Percentiles rank a stretch among this genome's conserved stretches.
Conservation (phyloP, 2,888 invertebrate species). For the Ephialtes manifestator region DNA sequence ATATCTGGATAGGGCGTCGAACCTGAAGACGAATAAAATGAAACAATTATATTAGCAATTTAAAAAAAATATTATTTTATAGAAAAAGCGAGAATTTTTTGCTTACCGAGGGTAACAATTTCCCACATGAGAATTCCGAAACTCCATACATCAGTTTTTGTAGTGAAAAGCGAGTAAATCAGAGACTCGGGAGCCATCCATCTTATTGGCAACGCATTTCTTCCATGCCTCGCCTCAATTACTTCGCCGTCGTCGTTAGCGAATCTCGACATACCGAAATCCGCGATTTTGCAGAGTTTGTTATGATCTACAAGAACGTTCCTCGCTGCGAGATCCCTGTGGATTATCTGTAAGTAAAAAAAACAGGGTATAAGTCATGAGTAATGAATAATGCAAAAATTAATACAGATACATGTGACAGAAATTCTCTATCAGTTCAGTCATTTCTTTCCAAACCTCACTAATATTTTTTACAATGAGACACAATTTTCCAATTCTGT, state of each 20-base stretch:
- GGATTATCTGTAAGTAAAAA: constrained; percentile 90
- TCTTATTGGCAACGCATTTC: constrained; percentile 90
- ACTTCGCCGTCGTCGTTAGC: constrained; percentile 87
- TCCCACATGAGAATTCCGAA: constrained; percentile 96
- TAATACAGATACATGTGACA: no score
- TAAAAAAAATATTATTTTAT: not conserved
- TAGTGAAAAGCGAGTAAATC: constrained; percentile 92
- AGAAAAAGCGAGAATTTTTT: not conserved
- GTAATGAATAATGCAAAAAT: not conserved
- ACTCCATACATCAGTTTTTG: constrained; percentile 95
- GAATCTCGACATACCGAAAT: constrained; percentile 94
- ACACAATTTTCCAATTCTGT: no score
- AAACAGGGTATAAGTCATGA: constrained; percentile 10
- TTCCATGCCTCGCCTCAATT: constrained; percentile 86
- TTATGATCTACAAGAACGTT: constrained; percentile 94
- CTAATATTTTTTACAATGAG: no score
- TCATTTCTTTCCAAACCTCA: no score
- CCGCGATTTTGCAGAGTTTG: constrained; percentile 95
- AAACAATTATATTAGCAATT: not conserved
- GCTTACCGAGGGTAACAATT: constrained; percentile 92
- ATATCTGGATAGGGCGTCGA: constrained; percentile 95
- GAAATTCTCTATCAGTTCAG: no score
- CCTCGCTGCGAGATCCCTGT: constrained; percentile 94
- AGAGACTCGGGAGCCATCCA: constrained; percentile 96
- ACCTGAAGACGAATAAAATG: constrained; percentile 86